phyloP scores from a whole-genome alignment of 2,888 invertebrate species.

The Pollenia griseotomentosa region DNA sequence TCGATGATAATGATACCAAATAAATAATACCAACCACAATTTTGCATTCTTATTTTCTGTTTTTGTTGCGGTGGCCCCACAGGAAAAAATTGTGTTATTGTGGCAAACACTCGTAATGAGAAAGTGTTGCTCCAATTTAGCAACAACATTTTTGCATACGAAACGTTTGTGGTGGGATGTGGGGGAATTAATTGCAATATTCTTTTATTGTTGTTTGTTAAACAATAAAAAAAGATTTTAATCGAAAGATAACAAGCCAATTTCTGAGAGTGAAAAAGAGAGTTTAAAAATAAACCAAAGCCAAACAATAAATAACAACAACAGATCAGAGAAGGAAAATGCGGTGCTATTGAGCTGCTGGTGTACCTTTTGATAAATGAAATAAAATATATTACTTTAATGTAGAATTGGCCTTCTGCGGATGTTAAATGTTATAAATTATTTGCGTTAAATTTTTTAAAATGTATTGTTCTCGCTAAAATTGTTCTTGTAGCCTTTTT shows the following conservation, averaged over 20 bases:
- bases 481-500: too few relatives aligned
- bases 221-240: constrained; percentile 52
- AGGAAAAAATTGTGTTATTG: constrained; percentile 36
- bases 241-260: constrained; percentile 66
- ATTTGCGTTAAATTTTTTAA: too few relatives aligned
- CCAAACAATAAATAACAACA: constrained; percentile 31
- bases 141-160: constrained; percentile 33
- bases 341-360: not conserved
- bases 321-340: constrained; percentile 6
- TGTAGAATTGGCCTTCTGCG: too few relatives aligned
- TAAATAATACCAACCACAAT: constrained; percentile 43
- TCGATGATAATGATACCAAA: constrained; percentile 32
- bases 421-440: too few relatives aligned
- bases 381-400: too few relatives aligned
- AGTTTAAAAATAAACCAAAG: constrained; percentile 17
- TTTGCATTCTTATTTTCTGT: constrained; percentile 17
- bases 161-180: not conserved
- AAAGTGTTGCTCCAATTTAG: constrained; percentile 61
- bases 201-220: constrained; percentile 42
- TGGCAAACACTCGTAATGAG: constrained; percentile 38
- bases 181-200: constrained; percentile 6
- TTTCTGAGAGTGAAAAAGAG: constrained; percentile 21
- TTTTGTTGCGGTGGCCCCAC: constrained; percentile 7
- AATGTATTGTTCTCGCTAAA: too few relatives aligned
- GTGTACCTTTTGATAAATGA: too few relatives aligned